These are phyloP conservation scores for Ceratina australensis DNA, from an alignment of 1,140 invertebrate species.

Conservation along the genomic window DNA sequence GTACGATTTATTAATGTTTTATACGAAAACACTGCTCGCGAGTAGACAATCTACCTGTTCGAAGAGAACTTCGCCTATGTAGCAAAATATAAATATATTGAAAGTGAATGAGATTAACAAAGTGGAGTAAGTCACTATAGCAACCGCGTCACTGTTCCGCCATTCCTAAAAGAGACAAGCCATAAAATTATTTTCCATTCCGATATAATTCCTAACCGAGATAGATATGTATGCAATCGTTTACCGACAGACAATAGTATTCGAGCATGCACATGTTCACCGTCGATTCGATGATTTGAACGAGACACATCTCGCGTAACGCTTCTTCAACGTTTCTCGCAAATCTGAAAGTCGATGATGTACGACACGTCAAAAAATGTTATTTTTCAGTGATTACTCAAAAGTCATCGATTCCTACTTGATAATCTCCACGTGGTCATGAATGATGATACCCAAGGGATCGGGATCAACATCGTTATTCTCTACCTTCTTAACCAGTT, in stretches of 20 bases:
- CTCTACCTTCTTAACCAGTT: slow-evolving; percentile 18
- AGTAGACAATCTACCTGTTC: slow-evolving; percentile 56
- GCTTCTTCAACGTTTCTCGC: slow-evolving; percentile 26
- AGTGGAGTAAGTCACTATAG: slow-evolving; percentile 56
- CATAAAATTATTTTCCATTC: not conserved
- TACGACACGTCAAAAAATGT: not conserved
- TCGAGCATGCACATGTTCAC: slow-evolving; percentile 52
- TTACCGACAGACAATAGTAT: slow-evolving; percentile 58
- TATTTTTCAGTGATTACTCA: not conserved
- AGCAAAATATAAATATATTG: slow-evolving; percentile 68
- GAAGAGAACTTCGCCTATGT: slow-evolving; percentile 63
- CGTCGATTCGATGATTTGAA: slow-evolving; percentile 43
- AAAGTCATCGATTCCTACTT: slow-evolving; percentile 23
- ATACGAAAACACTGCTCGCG: not conserved
- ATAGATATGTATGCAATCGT: not conserved
- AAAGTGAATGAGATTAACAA: slow-evolving; percentile 64
- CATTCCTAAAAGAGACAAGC: slow-evolving; percentile 58
- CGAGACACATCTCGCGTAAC: slow-evolving; percentile 45
- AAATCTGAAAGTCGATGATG: slow-evolving; percentile 43
- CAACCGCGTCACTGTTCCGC: slow-evolving; percentile 44
- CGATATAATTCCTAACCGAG: not conserved
- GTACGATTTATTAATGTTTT: not conserved
- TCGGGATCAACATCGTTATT: not conserved
- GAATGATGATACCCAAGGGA: slow-evolving; percentile 23
- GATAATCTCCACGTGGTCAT: slow-evolving; percentile 41